phyloP scores from a whole-genome alignment of 2,888 invertebrate species.

The Seladonia tumulorum region DNA sequence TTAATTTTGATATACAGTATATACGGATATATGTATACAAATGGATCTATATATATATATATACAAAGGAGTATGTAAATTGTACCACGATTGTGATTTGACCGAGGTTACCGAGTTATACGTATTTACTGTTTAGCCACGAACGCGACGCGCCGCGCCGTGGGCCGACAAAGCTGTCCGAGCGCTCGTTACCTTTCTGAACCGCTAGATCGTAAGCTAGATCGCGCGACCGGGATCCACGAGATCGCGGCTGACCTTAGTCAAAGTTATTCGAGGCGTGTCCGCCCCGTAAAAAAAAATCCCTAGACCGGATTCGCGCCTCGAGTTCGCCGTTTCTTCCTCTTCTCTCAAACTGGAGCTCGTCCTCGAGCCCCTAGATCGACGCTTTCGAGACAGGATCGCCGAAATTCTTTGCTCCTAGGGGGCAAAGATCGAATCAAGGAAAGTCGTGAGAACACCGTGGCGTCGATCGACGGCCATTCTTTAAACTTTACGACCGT shows the following conservation, averaged over 20 bases:
- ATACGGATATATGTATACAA: constrained; percentile 41
- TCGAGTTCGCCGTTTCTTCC: constrained; percentile 1
- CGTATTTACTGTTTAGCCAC: constrained; percentile 71
- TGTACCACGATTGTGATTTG: constrained; percentile 82
- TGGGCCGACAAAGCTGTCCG: constrained; percentile 63
- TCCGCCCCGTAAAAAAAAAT: background rate
- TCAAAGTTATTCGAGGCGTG: constrained; percentile 43
- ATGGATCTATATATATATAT: constrained; percentile 9
- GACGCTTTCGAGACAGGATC: background rate
- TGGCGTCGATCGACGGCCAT: background rate
- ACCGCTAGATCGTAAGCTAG: constrained; percentile 68
- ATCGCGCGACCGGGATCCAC: constrained; percentile 8
- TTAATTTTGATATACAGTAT: constrained; percentile 60
- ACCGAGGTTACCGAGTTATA: constrained; percentile 83
- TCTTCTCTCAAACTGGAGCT: background rate
- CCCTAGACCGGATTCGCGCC: background rate
- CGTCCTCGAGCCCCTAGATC: background rate
- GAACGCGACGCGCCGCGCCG: constrained; percentile 67
- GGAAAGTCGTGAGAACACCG: background rate
- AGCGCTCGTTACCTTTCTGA: constrained; percentile 76
- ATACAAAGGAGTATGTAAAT: constrained; percentile 51
- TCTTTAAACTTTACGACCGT: background rate
- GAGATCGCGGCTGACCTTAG: constrained; percentile 31
- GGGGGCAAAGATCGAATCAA: background rate
- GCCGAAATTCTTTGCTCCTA: too few relatives aligned